Conservation (phyloP, 2,888 invertebrate species). For the Synanthedon myopaeformis region DNA sequence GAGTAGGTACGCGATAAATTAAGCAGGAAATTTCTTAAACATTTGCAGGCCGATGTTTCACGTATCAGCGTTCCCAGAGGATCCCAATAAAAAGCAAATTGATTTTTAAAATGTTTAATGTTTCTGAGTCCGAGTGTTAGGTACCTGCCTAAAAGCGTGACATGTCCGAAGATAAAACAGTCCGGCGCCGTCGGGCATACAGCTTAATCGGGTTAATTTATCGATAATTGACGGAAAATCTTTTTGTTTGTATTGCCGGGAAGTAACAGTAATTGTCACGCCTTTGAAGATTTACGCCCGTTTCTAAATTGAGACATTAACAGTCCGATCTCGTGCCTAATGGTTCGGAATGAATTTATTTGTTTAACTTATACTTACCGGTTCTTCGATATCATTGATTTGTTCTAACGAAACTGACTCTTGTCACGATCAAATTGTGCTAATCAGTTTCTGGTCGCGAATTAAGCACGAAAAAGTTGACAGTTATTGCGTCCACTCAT, state of each 20-base stretch:
- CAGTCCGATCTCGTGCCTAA: constrained; percentile 69
- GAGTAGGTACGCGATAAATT: too few species aligned
- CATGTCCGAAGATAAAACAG: constrained; percentile 61
- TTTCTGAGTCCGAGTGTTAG: constrained; percentile 41
- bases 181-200: constrained; percentile 63
- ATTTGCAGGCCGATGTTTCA: background rate
- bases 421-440: constrained; percentile 26
- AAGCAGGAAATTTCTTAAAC: too few species aligned
- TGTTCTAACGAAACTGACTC: constrained; percentile 26
- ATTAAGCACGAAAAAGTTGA: constrained; percentile 6
- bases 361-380: constrained; percentile 58
- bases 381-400: constrained; percentile 48
- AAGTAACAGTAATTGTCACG: constrained; percentile 72
- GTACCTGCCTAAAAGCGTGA: constrained; percentile 68
- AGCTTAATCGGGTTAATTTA: constrained; percentile 71
- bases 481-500: constrained; percentile 7
- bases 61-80: constrained; percentile 16
- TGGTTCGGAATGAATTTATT: constrained; percentile 69
- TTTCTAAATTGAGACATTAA: constrained; percentile 71
- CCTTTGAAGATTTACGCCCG: constrained; percentile 71
- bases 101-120: constrained; percentile 49
- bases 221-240: constrained; percentile 71
- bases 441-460: constrained; percentile 7
- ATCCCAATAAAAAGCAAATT: constrained; percentile 61
- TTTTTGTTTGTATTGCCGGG: constrained; percentile 69